Base-by-base conservation (phyloP, 1,140 invertebrate genomes). In the Anastatus disparis region DNA sequence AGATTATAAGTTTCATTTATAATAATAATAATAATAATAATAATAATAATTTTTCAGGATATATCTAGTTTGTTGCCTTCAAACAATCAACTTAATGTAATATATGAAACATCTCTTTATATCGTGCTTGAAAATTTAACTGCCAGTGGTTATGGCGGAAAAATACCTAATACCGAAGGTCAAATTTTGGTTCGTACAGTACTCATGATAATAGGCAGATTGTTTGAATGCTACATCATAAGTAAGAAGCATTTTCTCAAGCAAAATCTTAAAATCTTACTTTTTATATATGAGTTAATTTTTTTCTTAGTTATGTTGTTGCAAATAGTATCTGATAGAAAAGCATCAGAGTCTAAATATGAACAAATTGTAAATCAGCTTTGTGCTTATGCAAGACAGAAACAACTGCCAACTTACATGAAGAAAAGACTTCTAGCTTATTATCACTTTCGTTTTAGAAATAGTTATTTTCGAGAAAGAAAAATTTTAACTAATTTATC, bases 351-450 rank as follows among this genome's bases (percentile, higher is more conserved):
- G 59, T 69, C 72, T 1, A 81, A 84, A n/a, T 85, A 80, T 58
- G 75, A 81, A 67, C 80, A 84, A 46, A 79, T 82, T 20, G 77
- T 84, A 6, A 79, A 83, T 69, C 81, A 85, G 74, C 44, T 85
- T n/a, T 59, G 62, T 3, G 81, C 83, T n/a, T 85, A 82, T 27
- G 71, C 78, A 0, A 75, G 68, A 15, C 80, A 84, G 40, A 85
- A 84, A 38, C 82, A 84, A 38, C 74, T 85, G 40, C 78, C 83
- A 3, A 15, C 59, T 7, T 75, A 81, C 24, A 84, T 85, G 74
- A 84, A 78, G 24, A 76, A 76, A 58, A 79, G 83, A 40, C 74
- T 85, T 2, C 63, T 80, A 15, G 70, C 75, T 26, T 84, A 81
- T 70, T 85, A 85, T 42, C 44, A 77, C 56, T 77, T 80, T 64